Percentiles rank a stretch among this genome's conserved stretches.
These are phyloP conservation scores for Ctenosaura bakeri DNA, from an alignment of 2,797 vertebrate species.

Conservation along the genomic window DNA sequence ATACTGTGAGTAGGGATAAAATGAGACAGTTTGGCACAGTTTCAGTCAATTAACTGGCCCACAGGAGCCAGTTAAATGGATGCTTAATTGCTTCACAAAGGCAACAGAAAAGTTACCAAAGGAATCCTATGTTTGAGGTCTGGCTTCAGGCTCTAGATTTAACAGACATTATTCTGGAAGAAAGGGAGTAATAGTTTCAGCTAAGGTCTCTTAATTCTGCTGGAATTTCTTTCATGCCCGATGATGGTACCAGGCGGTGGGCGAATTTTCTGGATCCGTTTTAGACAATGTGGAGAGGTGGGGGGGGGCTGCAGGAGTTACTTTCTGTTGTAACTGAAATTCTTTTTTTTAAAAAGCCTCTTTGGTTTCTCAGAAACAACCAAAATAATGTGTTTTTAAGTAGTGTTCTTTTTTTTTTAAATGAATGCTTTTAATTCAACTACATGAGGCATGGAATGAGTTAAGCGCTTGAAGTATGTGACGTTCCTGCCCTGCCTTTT, in stretches of 20 bases:
- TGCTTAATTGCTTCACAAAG: background rate
- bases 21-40: background rate
- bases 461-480: no score
- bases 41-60: background rate
- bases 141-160: background rate
- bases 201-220: constrained; percentile 29
- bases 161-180: background rate
- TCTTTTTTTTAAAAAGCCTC: no score
- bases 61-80: background rate
- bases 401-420: no score
- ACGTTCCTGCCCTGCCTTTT: no score
- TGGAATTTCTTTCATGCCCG: constrained; percentile 27
- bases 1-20: background rate
- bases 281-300: no score
- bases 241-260: background rate
- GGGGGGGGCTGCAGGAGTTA: no score
- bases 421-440: no score
- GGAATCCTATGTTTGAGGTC: background rate
- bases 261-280: no score
- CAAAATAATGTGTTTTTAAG: no score
- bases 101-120: background rate
- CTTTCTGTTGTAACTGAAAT: no score
- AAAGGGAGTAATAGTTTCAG: constrained; percentile 23
- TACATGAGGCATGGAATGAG: no score
- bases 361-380: no score